Percentiles rank a stretch among this genome's conserved stretches.
Conservation (phyloP, 2,797 vertebrate genomes). For the Lepus townsendii region DNA sequence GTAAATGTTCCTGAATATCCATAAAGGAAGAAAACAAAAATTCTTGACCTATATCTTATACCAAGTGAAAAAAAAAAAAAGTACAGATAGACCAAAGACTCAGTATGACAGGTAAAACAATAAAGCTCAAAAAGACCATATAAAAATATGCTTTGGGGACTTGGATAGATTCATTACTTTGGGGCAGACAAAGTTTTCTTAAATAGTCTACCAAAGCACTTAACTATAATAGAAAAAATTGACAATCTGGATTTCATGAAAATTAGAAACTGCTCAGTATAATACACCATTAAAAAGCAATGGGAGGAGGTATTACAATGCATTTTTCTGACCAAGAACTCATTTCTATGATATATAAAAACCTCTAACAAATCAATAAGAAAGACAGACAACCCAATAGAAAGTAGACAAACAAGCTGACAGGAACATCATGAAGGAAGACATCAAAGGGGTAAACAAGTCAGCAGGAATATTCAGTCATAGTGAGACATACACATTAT, state of each 20-base stretch:
- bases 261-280: constrained; percentile 7
- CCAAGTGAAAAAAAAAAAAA: neutral
- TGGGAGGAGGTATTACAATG: neutral
- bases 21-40: neutral
- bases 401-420: neutral
- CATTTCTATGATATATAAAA: neutral
- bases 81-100: neutral
- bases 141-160: neutral
- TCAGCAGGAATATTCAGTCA: neutral
- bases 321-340: neutral
- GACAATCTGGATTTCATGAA: neutral
- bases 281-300: neutral
- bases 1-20: neutral
- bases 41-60: neutral
- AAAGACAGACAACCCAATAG: neutral
- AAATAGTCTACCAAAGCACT: neutral
- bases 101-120: neutral
- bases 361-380: neutral
- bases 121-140: neutral
- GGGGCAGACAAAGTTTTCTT: neutral
- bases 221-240: neutral
- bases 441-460: neutral
- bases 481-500: neutral
- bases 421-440: neutral
- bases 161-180: neutral